Conservation (phyloP, 2,113 vertebrate species). For the Saimiri boliviensis region DNA sequence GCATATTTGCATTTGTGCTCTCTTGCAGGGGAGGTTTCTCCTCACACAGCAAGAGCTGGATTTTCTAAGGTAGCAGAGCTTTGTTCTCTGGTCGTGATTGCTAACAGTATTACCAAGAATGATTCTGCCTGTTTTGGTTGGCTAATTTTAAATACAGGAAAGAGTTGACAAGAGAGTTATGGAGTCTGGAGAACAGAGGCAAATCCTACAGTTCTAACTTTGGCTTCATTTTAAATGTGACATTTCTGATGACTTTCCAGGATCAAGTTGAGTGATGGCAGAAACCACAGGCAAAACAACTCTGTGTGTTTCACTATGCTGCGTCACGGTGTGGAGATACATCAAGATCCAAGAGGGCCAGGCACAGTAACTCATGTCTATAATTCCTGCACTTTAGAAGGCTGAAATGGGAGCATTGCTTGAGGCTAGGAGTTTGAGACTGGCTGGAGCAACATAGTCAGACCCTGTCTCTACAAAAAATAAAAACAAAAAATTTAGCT, state of each 20-base stretch:
- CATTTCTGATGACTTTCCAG: not conserved
- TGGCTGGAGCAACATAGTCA: too few relatives aligned
- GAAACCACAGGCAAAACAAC: not conserved
- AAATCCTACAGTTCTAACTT: not conserved
- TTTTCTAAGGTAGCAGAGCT: not conserved
- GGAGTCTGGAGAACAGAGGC: not conserved
- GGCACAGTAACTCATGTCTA: too few relatives aligned
- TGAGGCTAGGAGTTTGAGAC: too few relatives aligned
- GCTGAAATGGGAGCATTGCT: too few relatives aligned
- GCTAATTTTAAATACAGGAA: not conserved
- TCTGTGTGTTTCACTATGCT: not conserved
- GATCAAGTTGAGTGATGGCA: not conserved
- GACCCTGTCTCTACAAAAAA: too few relatives aligned
- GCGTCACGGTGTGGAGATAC: not conserved
- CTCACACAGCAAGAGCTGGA: not conserved
- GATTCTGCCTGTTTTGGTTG: not conserved
- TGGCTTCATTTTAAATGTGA: not conserved
- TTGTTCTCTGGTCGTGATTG: not conserved
- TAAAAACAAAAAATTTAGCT: too few relatives aligned
- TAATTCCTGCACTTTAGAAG: too few relatives aligned
- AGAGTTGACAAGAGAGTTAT: not conserved
- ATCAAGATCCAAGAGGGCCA: not conserved
- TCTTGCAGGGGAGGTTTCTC: not conserved
- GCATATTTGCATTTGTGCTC: not conserved
- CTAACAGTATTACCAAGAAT: not conserved